These are phyloP conservation scores for Telmatochromis brichardi DNA, from an alignment of 2,113 vertebrate genomes.

Conservation along the genomic window DNA sequence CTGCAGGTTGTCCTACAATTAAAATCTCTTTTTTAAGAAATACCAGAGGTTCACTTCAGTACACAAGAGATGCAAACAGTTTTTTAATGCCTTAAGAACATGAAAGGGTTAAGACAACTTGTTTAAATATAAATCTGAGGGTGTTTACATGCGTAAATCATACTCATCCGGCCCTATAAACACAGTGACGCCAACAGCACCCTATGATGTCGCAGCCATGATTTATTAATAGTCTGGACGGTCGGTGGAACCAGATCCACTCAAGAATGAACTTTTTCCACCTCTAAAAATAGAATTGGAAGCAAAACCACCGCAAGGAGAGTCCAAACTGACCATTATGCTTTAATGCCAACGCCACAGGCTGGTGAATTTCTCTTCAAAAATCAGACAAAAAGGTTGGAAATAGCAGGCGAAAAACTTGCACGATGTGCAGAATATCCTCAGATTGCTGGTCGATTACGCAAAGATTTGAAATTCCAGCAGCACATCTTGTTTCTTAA, in stretches of 20 bases:
- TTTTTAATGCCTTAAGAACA: background rate
- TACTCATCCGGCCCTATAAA: background rate
- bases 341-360: background rate
- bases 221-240: constrained; percentile 50
- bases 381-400: background rate
- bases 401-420: background rate
- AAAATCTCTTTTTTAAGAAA: background rate
- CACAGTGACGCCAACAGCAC: background rate
- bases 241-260: constrained; percentile 39
- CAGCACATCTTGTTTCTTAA: background rate
- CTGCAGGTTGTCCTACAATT: background rate
- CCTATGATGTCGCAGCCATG: background rate
- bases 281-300: constrained; percentile 30
- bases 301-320: background rate
- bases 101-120: background rate
- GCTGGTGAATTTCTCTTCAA: background rate
- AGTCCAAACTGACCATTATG: background rate
- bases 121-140: background rate
- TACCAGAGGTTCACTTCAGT: background rate
- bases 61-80: background rate
- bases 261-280: background rate
- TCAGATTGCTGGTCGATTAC: rapidly evolving
- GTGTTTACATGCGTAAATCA: background rate
- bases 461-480: background rate
- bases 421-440: background rate